These are phyloP conservation scores for Xanthia icteritia DNA, from an alignment of 2,888 invertebrate genomes.

Conservation along the genomic window DNA sequence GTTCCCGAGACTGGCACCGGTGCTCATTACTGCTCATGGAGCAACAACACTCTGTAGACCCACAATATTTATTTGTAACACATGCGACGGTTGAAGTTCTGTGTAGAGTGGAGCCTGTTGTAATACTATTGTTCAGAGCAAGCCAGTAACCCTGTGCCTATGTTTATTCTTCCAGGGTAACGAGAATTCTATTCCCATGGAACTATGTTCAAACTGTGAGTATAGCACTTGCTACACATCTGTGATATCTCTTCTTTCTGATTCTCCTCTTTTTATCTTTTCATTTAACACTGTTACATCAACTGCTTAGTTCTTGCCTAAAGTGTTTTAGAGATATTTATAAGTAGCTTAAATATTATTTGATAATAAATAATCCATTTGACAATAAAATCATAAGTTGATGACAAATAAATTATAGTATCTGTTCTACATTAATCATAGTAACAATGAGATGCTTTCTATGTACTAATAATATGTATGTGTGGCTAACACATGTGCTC, in stretches of 20 bases:
- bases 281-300: constrained; percentile 70
- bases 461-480: constrained; percentile 67
- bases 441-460: constrained; percentile 67
- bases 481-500: constrained; percentile 66
- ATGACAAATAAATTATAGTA: constrained; percentile 42
- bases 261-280: constrained; percentile 66
- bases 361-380: constrained; percentile 48
- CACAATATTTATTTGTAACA: constrained; percentile 10
- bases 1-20: constrained; percentile 34
- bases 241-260: constrained; percentile 61
- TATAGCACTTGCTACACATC: constrained; percentile 74
- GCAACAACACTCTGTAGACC: not conserved
- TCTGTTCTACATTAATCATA: constrained; percentile 48
- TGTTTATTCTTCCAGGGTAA: constrained; percentile 94
- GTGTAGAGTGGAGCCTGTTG: not conserved
- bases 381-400: constrained; percentile 41
- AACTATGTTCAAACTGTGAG: constrained; percentile 99
- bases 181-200: constrained; percentile 98
- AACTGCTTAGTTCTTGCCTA: constrained; percentile 78
- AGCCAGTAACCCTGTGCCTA: constrained; percentile 40
- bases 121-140: not conserved
- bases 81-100: not conserved
- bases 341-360: constrained; percentile 70
- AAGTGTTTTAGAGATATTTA: constrained; percentile 73
- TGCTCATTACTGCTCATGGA: constrained; percentile 16